phyloP scores from a whole-genome alignment of 2,113 vertebrate genomes.

The Colius striatus region DNA sequence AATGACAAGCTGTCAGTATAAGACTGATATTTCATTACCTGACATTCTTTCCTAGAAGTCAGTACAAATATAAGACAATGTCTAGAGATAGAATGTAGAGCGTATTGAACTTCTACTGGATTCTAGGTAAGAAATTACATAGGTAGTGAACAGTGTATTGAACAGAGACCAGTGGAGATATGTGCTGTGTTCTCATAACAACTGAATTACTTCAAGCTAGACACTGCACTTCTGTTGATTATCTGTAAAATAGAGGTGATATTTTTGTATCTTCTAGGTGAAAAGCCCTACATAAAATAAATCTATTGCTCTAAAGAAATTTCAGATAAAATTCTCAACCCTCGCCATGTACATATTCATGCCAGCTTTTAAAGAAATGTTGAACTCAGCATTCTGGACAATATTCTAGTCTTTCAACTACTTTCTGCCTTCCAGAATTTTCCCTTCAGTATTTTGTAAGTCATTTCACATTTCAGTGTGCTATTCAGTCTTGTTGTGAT shows the following conservation, averaged over 20 bases:
- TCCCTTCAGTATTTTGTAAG: neutral
- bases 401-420: neutral
- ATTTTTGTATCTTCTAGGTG: neutral
- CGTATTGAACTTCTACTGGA: neutral
- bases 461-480: neutral
- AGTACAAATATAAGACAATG: neutral
- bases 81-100: neutral
- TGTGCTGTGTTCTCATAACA: neutral
- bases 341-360: neutral
- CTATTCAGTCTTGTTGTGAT: neutral
- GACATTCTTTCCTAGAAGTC: accelerated
- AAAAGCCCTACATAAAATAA: neutral
- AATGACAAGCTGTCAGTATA: neutral
- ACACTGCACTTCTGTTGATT: neutral
- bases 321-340: neutral
- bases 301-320: neutral
- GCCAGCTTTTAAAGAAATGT: neutral
- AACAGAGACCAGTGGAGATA: neutral
- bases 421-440: neutral
- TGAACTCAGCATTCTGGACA: neutral
- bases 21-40: neutral
- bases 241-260: neutral
- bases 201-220: neutral
- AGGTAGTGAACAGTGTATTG: neutral
- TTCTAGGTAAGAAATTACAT: neutral